Evolutionary conservation across 2,888 invertebrate genomes (phyloP).

Genomic region (Caenorhabditis becei): DNA sequence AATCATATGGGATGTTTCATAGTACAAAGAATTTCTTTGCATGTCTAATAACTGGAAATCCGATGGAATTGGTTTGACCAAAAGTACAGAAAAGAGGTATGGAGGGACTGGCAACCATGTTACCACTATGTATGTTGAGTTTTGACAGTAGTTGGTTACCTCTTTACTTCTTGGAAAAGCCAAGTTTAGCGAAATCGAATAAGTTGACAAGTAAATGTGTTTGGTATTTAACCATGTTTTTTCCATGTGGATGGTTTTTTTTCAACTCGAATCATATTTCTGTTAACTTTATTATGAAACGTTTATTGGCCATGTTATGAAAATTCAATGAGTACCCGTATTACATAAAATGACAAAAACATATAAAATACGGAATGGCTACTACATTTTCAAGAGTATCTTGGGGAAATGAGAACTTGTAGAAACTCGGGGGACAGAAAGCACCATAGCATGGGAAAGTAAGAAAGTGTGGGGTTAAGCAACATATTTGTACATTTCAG

Average conservation of each 20-base stretch:
- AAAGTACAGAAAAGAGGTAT: slow-evolving; percentile 1
- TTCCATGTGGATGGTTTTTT: no score
- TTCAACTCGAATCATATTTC: no score
- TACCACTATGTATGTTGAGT: no score
- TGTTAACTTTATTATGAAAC: neutral
- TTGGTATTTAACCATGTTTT: no score
- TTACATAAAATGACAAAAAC: slow-evolving; percentile 22
- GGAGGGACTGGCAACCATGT: no score
- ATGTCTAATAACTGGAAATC: slow-evolving; percentile 24
- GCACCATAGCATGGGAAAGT: slow-evolving; percentile 27
- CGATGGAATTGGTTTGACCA: no score
- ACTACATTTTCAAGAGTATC: slow-evolving; percentile 2
- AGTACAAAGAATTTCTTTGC: slow-evolving; percentile 49
- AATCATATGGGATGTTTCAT: slow-evolving; percentile 12
- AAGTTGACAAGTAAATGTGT: no score
- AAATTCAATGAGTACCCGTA: slow-evolving; percentile 19
- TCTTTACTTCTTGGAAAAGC: no score
- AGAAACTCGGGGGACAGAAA: slow-evolving; percentile 27
- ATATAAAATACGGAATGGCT: slow-evolving; percentile 2
- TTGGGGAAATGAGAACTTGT: neutral
- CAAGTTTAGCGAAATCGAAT: no score
- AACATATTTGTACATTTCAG: slow-evolving; percentile 14
- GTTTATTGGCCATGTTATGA: neutral
- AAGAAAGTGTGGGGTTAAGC: neutral
- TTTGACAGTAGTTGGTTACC: no score